Base-by-base conservation (phyloP, 2,888 invertebrate genomes). In the Gastrophysa polygoni region DNA sequence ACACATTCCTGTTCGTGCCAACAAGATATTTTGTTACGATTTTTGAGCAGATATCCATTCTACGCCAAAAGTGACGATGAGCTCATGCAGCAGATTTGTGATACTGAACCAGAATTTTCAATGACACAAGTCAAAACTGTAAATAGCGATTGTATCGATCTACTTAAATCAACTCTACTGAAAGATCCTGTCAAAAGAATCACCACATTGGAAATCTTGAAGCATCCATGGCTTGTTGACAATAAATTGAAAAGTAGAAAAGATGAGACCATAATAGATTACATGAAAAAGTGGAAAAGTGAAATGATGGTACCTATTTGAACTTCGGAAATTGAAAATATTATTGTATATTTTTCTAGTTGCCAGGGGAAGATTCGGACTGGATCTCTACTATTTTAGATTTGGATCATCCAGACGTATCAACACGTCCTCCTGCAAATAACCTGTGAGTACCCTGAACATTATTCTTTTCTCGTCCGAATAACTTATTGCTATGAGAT, bases 121-220 rank as follows among this genome's bases (percentile, higher is more conserved):
- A 43, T 11, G 70, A 70, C 58, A 17, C 68, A n/a, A 20, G 29
- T 66, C 2, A 68, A n/a, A n/a, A n/a, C n/a, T n/a, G n/a, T n/a
- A n/a, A n/a, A 63, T 55, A 16, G 16, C 68, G 77, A 79, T 74
- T 83, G 82, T 6, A 80, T 80, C 50, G 78, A 83, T 65, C 78
- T 85, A 51, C 73, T 86, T 32, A 75, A 73, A 62, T 78, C 81
- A 58, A 81, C 85, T 77, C 74, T 86, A 48, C 79, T 79, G 55
- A 82, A 83, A 68, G 83, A 86, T 73, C 85, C 86, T 8, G 85
- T 84, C 8, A 80, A 84, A 65, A 77, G 86, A 49, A 75, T 84
- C 47, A 84, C 85, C 1, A 84, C 86, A 1, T 76, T 80, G 38
- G 85, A 86, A 76, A 79, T 85, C 20, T 72, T 80, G 24, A 74